Evolutionary conservation across 2,888 invertebrate species (phyloP).

Genomic region (Isoperla grammatica): DNA sequence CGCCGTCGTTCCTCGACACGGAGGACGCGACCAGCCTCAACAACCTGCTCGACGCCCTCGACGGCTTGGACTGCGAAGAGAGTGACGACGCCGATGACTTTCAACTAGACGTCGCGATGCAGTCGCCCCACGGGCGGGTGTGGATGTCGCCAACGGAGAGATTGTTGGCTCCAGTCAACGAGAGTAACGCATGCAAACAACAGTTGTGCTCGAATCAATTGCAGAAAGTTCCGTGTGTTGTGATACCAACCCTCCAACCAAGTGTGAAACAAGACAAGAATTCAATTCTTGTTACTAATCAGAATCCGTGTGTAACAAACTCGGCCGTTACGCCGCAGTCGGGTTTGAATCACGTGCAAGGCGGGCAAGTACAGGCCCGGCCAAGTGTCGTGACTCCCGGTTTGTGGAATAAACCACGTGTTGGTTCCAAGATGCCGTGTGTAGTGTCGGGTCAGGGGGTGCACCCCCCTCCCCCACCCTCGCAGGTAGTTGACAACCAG

Average conservation of each 20-base stretch:
- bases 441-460: neutral
- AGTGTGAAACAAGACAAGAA: conserved; percentile 12
- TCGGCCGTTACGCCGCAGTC: neutral
- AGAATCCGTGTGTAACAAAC: conserved; percentile 13
- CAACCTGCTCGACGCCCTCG: conserved; percentile 27
- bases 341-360: neutral
- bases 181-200: neutral
- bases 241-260: neutral
- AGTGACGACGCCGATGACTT: neutral
- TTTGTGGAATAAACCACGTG: conserved; percentile 11
- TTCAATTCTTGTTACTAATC: conserved; percentile 15
- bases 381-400: neutral
- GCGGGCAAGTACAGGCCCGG: neutral
- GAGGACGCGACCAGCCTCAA: conserved; percentile 27
- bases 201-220: neutral
- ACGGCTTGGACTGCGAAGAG: conserved; percentile 18
- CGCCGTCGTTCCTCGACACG: conserved; percentile 14
- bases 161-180: neutral
- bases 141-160: neutral
- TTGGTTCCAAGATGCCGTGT: conserved; percentile 14
- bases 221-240: neutral
- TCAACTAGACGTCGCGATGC: neutral
- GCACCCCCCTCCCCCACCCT: conserved; percentile 1
- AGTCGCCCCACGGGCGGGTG: neutral
- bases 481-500: neutral